Base-by-base conservation (phyloP, 1,140 invertebrate species). In the Pseudomyrmex gracilis region DNA sequence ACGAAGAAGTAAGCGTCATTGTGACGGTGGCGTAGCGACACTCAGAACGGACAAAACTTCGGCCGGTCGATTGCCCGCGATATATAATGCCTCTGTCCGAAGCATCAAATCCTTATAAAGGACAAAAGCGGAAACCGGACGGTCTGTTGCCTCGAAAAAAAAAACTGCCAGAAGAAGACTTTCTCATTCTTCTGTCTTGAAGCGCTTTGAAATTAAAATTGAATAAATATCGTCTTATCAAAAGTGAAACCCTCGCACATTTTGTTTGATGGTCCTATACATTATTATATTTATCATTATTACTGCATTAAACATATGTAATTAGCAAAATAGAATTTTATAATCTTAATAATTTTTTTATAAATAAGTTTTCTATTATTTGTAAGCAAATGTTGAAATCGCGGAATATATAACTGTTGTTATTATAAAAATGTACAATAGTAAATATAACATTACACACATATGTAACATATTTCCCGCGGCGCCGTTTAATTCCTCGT, bases 41-140 rank as follows among this genome's bases (percentile, higher is more conserved):
- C 12, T 9, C 3, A n/a, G 2, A 0, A 2, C 15, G 76, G 90
- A 90, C 90, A 88, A 91, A 90, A 90, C 73, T 89, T 91, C 45
- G 61, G 1, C 90, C 57, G 53, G 61, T 73, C 78, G 53, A 85
- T 90, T 63, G 58, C 34, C 60, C 74, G 78, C 88, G 82, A 85
- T 91, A 85, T 76, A 86, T 88, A 91, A 89, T 90, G 85, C 87
- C 80, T 60, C 66, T 85, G 90, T 91, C 88, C 89, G 57, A 83
- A 84, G 89, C 89, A 91, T 91, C 89, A 91, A 90, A 91, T 91
- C 88, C 87, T 89, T 90, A 90, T 90, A 91, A 91, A 90, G 83
- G 86, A 91, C 82, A 85, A 70, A 84, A 58, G 34, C 76, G 63
- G 73, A 73, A 76, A 74, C 78, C 73, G 84, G 87, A 57, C 73